Evolutionary conservation across 2,888 invertebrate species (phyloP), one percentile per base, ranked within the genome.

Genomic region (Desoria tigrina): DNA sequence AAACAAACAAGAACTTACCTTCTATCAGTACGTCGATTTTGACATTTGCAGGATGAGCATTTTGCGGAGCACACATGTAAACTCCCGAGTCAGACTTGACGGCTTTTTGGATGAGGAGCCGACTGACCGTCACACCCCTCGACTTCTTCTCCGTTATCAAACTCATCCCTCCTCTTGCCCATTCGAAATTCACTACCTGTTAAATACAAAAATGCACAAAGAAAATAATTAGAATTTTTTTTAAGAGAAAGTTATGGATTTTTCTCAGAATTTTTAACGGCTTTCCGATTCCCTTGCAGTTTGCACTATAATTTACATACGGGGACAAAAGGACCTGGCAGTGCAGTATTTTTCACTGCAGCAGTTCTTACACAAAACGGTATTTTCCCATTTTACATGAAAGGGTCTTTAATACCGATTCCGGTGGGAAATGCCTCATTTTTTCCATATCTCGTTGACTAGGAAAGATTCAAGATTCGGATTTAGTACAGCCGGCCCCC

Each of bases 81-180:
- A 66, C 69, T 18, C 76, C 76, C 3, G 73, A 72, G 56, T 76
- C 74, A 11, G 70, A 58, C 9, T 71, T 53, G 26, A 74, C 65
- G 49, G 76, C 74, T 62, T 76, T 76, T 58, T 76, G 76, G 60
- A 76, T 76, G 14, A 76, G 67, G n/a, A 76, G 67, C 49, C 76
- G 73, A 55, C 73, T 72, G 39, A 74, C 74, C 1, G 76, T 76
- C 2, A 76, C 76, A 26, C 76, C 74, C 51, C 72, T 72, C 11
- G 71, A 74, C 64, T 74, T 74, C 68, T 74, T 74, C 68, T 76
- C 76, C 3, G 74, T 76, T 28, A 74, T 71, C 53, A 76, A 63
- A 65, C 72, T 76, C 72, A 76, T 74, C 24, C 76, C 76, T 23
- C 74, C 76, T 42, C 76, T 68, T n/a, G 73, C 69, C 76, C 74